Evolutionary conservation across 2,888 invertebrate species (phyloP), one percentile per base, ranked within the genome.

Genomic region (Ornithoptera alexandrae): DNA sequence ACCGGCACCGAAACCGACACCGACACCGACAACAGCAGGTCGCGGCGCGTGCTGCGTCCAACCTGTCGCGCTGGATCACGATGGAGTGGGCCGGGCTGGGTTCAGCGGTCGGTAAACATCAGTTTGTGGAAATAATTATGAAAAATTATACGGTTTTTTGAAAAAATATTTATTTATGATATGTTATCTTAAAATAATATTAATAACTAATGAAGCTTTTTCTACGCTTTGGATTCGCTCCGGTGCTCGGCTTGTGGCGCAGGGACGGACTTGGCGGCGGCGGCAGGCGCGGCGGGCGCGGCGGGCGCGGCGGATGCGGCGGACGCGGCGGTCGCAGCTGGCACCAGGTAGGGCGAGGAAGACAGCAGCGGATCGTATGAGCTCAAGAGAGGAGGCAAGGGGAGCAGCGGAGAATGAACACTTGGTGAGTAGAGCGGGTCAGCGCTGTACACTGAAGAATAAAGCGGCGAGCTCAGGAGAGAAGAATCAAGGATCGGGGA

Each of bases 401-500:
- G 68, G 71, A 67, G 73, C 71, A 53, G 69, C 63, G 5, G 70
- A 36, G 59, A 62, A 72, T 17, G 60, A 57, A 67, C 7, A 18
- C 62, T 24, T 12, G 62, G n/a, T 1, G 57, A 22, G 46, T 67
- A 62, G 24, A 24, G 12, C 10, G 67, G 56, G 57, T 57, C 39
- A 36, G n/a, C 50, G 53, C 62, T 58, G 39, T 67, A 61, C 15
- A 53, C 39, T 8, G 69, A 60, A 30, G 64, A 69, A 42, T 65
- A 65, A 5, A 65, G 65, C 20, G 6, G 75, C 64, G 66, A 70
- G 64, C 65, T 71, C 69, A 57, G 74, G 12, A 74, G 62, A 36
- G 62, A 75, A 10, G 76, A 72, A 2, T 72, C 72, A 50, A 73
- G 71, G 58, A 72, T 46, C 2, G 74, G 72, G 46, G 74, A 62